Base-by-base conservation (phyloP, 2,113 vertebrate genomes). In the Pantherophis guttatus region DNA sequence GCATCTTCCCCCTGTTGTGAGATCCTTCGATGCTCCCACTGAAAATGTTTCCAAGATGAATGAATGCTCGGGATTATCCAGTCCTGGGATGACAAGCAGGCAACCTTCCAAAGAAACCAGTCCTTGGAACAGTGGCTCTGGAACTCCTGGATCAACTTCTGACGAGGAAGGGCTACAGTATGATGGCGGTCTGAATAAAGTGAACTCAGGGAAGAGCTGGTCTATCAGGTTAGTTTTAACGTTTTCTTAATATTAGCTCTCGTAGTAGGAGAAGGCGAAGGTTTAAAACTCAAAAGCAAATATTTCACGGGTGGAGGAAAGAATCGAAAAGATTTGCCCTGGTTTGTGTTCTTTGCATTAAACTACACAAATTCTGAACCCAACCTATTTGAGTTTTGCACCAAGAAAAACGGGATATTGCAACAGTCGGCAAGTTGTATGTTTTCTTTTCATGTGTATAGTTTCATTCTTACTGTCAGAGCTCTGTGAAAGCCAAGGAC, bases 161-260 rank as follows among this genome's bases (percentile, higher is more conserved):
- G 95, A 97, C 1, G 96, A 96, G 8, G 96, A 97, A 0, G 0
- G 90, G 0, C 8, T 87, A 54, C 92, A 90, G 21, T 96, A 44
- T 13, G 93, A 94, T 33, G 91, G 94, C 55, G 94, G 90, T 85
- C 86, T 4, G 0, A 91, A 90, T 48, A 90, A 94, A 19, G 91
- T 90, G 19, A 26, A 0, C 86, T 86, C 88, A 0, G 94, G 87
- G 81, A 98, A 95, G 94, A 98, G 98, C 94, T 99, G 98, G 98
- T 98, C 98, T 3, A 92, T 99, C 96, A 99, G 98, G 99, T 99
- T 94, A 96, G 98, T 95, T 50, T 33, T 2, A 0, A n/a, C 3
- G 17, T 95, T 94, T 93, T 26, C 6, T 86, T 7, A 0, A 0
- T 21, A 19, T 0, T 50, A 17, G 8, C 17, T 62, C 59, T 58